Evolutionary conservation across 2,113 vertebrate genomes (phyloP).

Genomic region (Heterochromis multidens): DNA sequence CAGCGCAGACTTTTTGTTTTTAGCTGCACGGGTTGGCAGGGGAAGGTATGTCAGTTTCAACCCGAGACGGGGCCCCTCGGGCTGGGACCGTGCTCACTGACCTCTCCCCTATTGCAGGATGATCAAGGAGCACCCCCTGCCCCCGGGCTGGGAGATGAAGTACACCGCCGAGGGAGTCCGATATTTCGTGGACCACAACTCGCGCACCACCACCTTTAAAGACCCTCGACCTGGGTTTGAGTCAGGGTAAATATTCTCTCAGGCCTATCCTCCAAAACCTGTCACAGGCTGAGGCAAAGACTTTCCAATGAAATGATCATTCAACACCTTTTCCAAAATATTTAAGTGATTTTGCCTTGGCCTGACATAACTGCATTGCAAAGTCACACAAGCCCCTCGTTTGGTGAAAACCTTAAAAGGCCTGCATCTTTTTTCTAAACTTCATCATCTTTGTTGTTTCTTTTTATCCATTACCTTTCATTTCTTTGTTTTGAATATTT

Average conservation of each 20-base stretch:
- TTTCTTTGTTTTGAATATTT: background rate
- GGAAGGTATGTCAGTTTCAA: constrained; percentile 31
- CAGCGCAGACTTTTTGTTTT: background rate
- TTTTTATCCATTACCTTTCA: background rate
- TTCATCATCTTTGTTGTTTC: background rate
- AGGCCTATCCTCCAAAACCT: constrained; percentile 13
- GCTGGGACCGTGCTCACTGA: constrained; percentile 64
- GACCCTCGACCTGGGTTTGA: constrained; percentile 96
- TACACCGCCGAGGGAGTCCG: constrained; percentile 95
- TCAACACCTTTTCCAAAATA: background rate
- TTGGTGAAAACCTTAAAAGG: background rate
- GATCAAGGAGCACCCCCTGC: constrained; percentile 96
- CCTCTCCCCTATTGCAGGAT: constrained; percentile 82
- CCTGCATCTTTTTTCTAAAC: background rate
- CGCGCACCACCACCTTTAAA: constrained; percentile 96
- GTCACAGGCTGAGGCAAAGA: background rate
- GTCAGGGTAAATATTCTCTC: constrained; percentile 85
- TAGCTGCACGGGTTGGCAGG: constrained; percentile 7
- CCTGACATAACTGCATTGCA: background rate
- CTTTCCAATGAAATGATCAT: background rate
- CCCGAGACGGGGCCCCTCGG: constrained; percentile 17
- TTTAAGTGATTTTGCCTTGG: background rate
- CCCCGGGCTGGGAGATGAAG: constrained; percentile 99
- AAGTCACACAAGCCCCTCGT: background rate
- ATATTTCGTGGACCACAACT: constrained; percentile 99